Percentiles rank a stretch among this genome's conserved stretches.
Conservation (phyloP, 2,888 invertebrate genomes). For the Baccha elongata region DNA sequence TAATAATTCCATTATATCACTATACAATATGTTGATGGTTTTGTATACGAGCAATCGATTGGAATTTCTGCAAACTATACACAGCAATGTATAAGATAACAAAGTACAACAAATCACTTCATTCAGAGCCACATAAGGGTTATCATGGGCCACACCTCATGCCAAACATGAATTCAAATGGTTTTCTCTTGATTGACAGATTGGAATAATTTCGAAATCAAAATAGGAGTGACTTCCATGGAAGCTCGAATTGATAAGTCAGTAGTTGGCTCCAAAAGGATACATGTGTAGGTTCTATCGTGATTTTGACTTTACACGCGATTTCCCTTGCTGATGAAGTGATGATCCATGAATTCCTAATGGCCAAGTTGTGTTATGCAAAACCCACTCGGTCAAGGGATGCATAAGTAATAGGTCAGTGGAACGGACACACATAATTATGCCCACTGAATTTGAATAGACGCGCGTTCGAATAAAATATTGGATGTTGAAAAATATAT, state of each 20-base stretch:
- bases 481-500: slow-evolving; percentile 12
- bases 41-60: slow-evolving; percentile 9
- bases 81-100: background rate
- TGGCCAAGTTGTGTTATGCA: slow-evolving; percentile 56
- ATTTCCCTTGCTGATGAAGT: background rate
- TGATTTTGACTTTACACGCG: background rate
- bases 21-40: slow-evolving; percentile 4
- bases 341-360: slow-evolving; percentile 52
- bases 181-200: slow-evolving; percentile 54
- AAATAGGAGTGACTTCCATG: background rate
- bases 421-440: slow-evolving; percentile 65
- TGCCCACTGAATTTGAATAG: slow-evolving; percentile 48
- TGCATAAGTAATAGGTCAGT: slow-evolving; percentile 74
- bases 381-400: slow-evolving; percentile 42
- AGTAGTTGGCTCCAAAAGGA: background rate
- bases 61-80: slow-evolving; percentile 12
- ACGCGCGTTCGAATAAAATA: background rate
- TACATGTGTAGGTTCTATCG: slow-evolving; percentile 15
- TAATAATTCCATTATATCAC: slow-evolving; percentile 60
- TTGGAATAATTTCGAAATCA: slow-evolving; percentile 43
- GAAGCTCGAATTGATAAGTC: slow-evolving; percentile 8
- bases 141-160: slow-evolving; percentile 60
- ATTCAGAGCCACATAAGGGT: slow-evolving; percentile 9
- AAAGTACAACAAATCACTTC: slow-evolving; percentile 27
- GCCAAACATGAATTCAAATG: slow-evolving; percentile 60